A percentile compares a stretch with the other conserved stretches of the same genome.
phyloP scores from a whole-genome alignment of 2,888 invertebrate genomes.

The Priocnemis perturbator region DNA sequence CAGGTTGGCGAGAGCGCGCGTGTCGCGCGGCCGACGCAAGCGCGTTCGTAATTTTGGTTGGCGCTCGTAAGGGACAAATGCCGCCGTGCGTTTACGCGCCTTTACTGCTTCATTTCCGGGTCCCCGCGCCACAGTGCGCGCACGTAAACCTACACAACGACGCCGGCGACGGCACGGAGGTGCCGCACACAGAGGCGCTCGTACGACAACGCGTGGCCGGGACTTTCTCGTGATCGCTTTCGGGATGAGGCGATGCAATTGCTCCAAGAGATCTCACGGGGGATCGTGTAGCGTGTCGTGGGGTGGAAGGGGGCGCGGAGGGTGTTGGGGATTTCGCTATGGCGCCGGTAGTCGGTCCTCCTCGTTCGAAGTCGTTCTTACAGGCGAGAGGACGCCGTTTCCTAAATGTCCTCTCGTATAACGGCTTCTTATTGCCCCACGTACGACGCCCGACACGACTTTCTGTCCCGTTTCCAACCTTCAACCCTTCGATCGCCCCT shows the following conservation, averaged over 20 bases:
- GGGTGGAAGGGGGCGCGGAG: constrained; percentile 7
- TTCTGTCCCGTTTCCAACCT: constrained; percentile 38
- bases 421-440: constrained; percentile 54
- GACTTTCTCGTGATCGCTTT: constrained; percentile 37
- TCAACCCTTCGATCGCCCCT: constrained; percentile 7
- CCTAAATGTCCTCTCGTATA: constrained; percentile 55
- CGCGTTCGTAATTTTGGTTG: too few species aligned
- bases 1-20: too few species aligned
- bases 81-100: constrained; percentile 4
- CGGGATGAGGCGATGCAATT: constrained; percentile 45
- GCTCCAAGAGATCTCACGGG: constrained; percentile 49
- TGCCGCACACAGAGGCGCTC: too few species aligned
- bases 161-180: background rate
- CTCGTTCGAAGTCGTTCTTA: constrained; percentile 40
- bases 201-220: too few species aligned
- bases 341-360: constrained; percentile 21
- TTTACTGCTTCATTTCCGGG: constrained; percentile 28
- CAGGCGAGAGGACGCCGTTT: constrained; percentile 39
- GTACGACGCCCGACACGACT: constrained; percentile 43
- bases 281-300: constrained; percentile 34
- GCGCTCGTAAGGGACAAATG: constrained; percentile 19
- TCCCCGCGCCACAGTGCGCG: constrained; percentile 2
- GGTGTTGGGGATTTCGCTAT: constrained; percentile 8
- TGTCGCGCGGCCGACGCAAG: too few species aligned
- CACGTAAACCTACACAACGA: background rate